Evolutionary conservation across 2,888 invertebrate species (phyloP).

Genomic region (Oasisia sp.): DNA sequence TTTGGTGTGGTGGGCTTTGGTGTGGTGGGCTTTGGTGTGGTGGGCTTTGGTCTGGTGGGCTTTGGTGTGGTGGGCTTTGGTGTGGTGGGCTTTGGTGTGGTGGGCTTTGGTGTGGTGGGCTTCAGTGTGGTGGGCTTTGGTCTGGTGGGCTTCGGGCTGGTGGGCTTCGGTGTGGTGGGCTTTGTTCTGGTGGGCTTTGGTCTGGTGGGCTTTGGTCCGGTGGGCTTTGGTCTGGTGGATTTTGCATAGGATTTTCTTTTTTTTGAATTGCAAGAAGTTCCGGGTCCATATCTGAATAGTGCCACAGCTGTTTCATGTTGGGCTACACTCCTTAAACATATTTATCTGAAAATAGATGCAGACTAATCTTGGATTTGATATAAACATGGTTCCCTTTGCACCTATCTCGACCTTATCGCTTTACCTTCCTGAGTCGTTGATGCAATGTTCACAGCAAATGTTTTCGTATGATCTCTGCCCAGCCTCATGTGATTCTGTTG

Average conservation of each 20-base stretch:
- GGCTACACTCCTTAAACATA: not conserved
- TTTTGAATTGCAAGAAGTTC: not conserved
- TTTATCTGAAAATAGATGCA: not conserved
- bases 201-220: too few species aligned
- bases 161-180: too few species aligned
- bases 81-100: too few species aligned
- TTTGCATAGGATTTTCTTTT: not conserved
- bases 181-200: too few species aligned
- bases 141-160: too few species aligned
- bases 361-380: not conserved
- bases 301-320: not conserved
- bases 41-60: too few species aligned
- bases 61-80: too few species aligned
- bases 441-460: not conserved
- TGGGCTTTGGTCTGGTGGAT: too few species aligned
- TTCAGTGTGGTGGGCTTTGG: too few species aligned
- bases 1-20: too few species aligned
- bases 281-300: not conserved
- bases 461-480: not conserved
- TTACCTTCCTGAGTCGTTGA: not conserved
- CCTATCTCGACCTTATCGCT: not conserved
- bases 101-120: too few species aligned
- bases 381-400: not conserved
- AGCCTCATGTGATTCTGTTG: not conserved
- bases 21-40: too few species aligned